These are phyloP conservation scores for Dynastes maya DNA, from an alignment of 2,888 invertebrate species.

Conservation along the genomic window DNA sequence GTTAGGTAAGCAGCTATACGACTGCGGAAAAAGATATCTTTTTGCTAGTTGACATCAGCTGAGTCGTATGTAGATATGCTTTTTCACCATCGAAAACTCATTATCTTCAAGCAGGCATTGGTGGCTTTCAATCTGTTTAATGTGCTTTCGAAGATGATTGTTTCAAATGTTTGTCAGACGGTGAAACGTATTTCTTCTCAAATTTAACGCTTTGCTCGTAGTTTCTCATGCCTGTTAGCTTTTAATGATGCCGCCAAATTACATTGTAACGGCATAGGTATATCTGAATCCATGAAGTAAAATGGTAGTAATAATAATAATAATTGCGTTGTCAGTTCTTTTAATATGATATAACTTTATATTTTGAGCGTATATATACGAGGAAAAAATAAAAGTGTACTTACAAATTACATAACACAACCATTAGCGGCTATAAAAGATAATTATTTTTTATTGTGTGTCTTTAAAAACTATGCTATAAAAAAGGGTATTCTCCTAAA, in stretches of 20 bases:
- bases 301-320: neutral
- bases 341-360: neutral
- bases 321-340: neutral
- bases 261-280: conserved; percentile 1
- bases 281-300: neutral
- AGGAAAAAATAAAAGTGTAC: too few relatives aligned
- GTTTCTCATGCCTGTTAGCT: neutral
- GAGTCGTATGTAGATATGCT: neutral
- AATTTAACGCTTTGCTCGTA: neutral
- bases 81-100: neutral
- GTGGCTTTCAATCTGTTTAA: neutral
- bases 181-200: neutral
- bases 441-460: too few relatives aligned
- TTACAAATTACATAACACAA: too few relatives aligned
- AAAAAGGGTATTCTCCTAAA: too few relatives aligned
- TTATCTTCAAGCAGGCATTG: neutral
- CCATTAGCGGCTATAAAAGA: too few relatives aligned
- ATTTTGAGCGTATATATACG: too few relatives aligned
- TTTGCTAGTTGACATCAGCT: neutral
- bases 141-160: neutral
- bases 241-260: neutral
- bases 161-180: neutral
- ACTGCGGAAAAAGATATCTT: neutral
- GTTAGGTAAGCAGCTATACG: neutral
- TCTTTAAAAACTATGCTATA: too few relatives aligned